Base-by-base conservation (phyloP, 2,888 invertebrate genomes). In the Perizoma flavofasciatum region DNA sequence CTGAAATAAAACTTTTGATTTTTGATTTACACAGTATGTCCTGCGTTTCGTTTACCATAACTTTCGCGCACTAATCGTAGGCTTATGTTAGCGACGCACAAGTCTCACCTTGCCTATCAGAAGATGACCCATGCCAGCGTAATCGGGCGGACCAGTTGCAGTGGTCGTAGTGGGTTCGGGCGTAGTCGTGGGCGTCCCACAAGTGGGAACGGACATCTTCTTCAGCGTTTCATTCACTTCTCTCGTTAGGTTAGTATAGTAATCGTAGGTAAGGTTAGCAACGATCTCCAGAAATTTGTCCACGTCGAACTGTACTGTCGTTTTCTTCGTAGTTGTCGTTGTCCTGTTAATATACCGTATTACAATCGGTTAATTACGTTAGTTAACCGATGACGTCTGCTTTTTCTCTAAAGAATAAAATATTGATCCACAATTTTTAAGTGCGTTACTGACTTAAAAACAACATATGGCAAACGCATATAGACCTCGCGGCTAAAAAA, bases 221-320 rank as follows among this genome's bases (percentile, higher is more conserved):
- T 64, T 59, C 8, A 85, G 54, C 0, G 81, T 73, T 58, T 74
- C 66, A 43, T 84, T 85, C 32, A 86, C 72, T 35, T 72, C 60
- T 4, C 61, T 49, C 0, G 81, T 79, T 33, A 85, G 62, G 50
- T 85, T 81, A 9, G 78, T 71, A 40, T 81, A 81, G 58, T 82
- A 85, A 8, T 83, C 81, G 39, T 71, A 70, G 0, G 82, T 81
- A 33, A 83, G 58, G 22, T 79, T 78, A 0, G 78, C 68, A 0
- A 83, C 71, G 3, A 84, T 72, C 0, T 63, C 70, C 32, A 83
- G 57, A 6, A 84, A 67, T 7, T 70, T 70, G 3, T 76, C 76
- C 1, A 83, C 69, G 53, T 82, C 76, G 8, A 80, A 62, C 1
- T 32, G 39, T 2, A 49, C 11, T 4, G 56, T 53, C 0, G 60